Percentiles rank a stretch among this genome's conserved stretches.
Evolutionary conservation across 2,888 invertebrate genomes (phyloP).

Genomic region (Tethea ocularis): DNA sequence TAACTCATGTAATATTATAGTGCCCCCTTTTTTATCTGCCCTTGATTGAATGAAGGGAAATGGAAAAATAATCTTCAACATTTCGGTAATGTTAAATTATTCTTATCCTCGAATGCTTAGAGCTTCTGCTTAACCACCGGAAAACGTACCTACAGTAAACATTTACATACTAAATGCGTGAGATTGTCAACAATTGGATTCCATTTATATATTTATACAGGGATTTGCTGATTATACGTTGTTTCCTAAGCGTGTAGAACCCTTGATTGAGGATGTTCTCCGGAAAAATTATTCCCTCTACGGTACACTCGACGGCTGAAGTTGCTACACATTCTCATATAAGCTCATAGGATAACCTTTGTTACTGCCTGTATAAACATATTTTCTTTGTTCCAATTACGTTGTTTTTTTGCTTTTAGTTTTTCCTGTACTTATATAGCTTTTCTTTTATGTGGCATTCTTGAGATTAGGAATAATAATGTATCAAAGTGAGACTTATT

Average conservation of each 20-base stretch:
- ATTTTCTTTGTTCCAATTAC: neutral
- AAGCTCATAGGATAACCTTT: neutral
- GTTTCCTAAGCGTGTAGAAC: slow-evolving; percentile 20
- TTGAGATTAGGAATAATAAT: no score
- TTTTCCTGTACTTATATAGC: neutral
- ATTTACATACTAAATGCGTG: slow-evolving; percentile 12
- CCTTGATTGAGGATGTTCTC: slow-evolving; percentile 33
- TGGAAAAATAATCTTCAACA: neutral
- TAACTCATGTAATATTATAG: neutral
- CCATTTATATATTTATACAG: slow-evolving; percentile 18
- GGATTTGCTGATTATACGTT: slow-evolving; percentile 30
- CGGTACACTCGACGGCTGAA: neutral
- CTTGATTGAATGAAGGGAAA: neutral
- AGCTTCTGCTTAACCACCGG: slow-evolving; percentile 5
- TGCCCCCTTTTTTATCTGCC: neutral
- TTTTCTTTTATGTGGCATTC: neutral
- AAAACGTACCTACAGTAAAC: slow-evolving; percentile 6
- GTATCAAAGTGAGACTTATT: no score
- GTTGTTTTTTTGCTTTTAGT: neutral
- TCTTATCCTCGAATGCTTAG: neutral
- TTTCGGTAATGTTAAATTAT: neutral
- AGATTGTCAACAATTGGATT: slow-evolving; percentile 15
- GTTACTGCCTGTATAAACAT: slow-evolving; percentile 1
- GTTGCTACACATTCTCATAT: neutral
- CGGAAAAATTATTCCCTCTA: neutral